Percentiles rank a stretch among this genome's conserved stretches.
Evolutionary conservation across 2,888 invertebrate genomes (phyloP).

Genomic region (Galerucella nymphaeae): DNA sequence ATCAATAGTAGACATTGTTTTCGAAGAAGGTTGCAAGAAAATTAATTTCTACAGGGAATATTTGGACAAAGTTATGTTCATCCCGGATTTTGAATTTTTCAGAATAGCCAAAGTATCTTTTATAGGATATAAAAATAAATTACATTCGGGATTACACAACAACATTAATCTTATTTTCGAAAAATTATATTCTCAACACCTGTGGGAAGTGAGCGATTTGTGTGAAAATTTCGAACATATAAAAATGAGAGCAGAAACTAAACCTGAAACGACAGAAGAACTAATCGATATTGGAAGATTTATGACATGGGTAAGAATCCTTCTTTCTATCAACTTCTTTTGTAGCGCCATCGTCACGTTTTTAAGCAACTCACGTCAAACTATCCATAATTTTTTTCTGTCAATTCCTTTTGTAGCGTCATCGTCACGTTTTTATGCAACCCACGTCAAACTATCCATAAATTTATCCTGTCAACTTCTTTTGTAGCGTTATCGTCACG

Average conservation of each 20-base stretch:
- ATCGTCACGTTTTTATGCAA: no score
- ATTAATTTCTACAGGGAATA: slow-evolving; percentile 70
- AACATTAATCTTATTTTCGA: slow-evolving; percentile 71
- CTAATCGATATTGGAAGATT: slow-evolving; percentile 76
- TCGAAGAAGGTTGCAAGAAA: slow-evolving; percentile 71
- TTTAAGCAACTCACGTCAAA: no score
- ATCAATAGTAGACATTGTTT: slow-evolving; percentile 65
- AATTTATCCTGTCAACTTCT: no score
- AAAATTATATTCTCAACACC: slow-evolving; percentile 73
- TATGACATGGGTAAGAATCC: slow-evolving; percentile 69
- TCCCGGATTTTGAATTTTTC: slow-evolving; percentile 75
- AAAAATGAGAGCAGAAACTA: slow-evolving; percentile 73
- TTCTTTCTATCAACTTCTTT: not conserved
- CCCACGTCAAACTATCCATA: no score
- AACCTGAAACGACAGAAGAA: slow-evolving; percentile 82
- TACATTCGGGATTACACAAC: slow-evolving; percentile 69
- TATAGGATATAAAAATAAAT: slow-evolving; percentile 69
- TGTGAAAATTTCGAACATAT: slow-evolving; percentile 79
- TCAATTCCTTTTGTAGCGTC: no score
- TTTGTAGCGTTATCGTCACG: no score
- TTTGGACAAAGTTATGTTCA: slow-evolving; percentile 70
- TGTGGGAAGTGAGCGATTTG: slow-evolving; percentile 74
- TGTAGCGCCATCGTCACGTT: no score
- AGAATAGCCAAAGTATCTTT: slow-evolving; percentile 72
- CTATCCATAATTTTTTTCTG: no score